phyloP scores from a whole-genome alignment of 2,113 vertebrate species.

The Paraplagusia blochii region DNA sequence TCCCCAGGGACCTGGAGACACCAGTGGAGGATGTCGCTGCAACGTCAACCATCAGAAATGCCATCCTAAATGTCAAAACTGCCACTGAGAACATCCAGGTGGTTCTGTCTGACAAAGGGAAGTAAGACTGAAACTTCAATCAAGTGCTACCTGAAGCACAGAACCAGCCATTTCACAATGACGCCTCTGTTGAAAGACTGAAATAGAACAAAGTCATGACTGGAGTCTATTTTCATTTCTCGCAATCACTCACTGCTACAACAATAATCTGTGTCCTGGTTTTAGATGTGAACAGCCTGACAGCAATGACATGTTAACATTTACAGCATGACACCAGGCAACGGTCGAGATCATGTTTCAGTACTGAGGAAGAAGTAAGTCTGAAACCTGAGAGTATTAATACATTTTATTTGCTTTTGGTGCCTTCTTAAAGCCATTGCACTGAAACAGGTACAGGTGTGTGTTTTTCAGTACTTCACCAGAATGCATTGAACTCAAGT shows the following conservation, averaged over 20 bases:
- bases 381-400: not conserved
- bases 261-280: not conserved
- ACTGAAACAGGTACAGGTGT: conserved; percentile 34
- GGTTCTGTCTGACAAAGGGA: not conserved
- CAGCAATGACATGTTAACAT: conserved; percentile 2
- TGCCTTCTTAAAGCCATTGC: conserved; percentile 41
- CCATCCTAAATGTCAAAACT: conserved; percentile 85
- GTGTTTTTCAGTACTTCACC: conserved; percentile 5
- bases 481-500: conserved; percentile 35
- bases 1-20: conserved; percentile 82
- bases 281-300: conserved; percentile 5
- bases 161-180: not conserved
- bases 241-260: conserved; percentile 2
- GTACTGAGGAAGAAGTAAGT: not conserved
- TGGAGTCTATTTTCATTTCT: conserved; percentile 19
- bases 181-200: not conserved
- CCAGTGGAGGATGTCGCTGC: conserved; percentile 82
- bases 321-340: too few relatives aligned
- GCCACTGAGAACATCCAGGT: conserved; percentile 70
- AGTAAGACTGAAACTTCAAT: conserved; percentile 3
- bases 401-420: conserved; percentile 4
- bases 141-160: conserved; percentile 3
- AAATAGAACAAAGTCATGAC: conserved; percentile 1
- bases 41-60: conserved; percentile 81
- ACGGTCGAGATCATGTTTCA: not conserved